Conservation (phyloP, 1,140 invertebrate species). For the Hesperophylax magnus region DNA sequence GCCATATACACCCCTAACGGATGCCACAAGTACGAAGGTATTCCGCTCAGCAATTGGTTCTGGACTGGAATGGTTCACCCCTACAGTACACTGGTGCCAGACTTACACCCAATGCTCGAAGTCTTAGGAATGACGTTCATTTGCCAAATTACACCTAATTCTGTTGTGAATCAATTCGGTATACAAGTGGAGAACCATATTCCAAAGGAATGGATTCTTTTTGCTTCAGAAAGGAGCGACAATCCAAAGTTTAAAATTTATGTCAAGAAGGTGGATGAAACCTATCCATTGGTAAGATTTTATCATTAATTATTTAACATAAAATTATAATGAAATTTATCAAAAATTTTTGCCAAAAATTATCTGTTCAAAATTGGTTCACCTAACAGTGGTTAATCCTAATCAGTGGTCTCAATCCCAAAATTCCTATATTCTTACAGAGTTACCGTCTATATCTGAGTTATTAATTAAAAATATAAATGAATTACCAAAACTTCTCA, state of each 20-base stretch:
- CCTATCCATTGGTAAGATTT: slow-evolving; percentile 10
- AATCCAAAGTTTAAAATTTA: slow-evolving; percentile 42
- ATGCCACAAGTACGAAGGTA: slow-evolving; percentile 54
- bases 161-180: slow-evolving; percentile 2
- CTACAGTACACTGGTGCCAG: slow-evolving; percentile 7
- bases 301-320: not conserved
- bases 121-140: not conserved
- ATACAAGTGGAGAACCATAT: not conserved
- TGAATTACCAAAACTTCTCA: too few species aligned
- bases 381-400: too few species aligned
- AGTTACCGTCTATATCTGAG: too few species aligned
- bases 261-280: slow-evolving; percentile 35
- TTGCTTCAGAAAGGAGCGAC: slow-evolving; percentile 18
- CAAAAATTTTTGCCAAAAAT: too few species aligned
- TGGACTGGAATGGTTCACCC: slow-evolving; percentile 40
- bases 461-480: too few species aligned
- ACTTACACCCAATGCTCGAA: not conserved
- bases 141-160: slow-evolving; percentile 14
- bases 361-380: too few species aligned
- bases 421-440: too few species aligned
- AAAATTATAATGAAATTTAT: too few species aligned
- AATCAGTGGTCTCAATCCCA: too few species aligned
- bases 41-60: slow-evolving; percentile 55
- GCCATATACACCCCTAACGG: slow-evolving; percentile 53
- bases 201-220: slow-evolving; percentile 32